Evolutionary conservation across 2,888 invertebrate species (phyloP), one percentile per base, ranked within the genome.

Genomic region (Chouioia cunea): DNA sequence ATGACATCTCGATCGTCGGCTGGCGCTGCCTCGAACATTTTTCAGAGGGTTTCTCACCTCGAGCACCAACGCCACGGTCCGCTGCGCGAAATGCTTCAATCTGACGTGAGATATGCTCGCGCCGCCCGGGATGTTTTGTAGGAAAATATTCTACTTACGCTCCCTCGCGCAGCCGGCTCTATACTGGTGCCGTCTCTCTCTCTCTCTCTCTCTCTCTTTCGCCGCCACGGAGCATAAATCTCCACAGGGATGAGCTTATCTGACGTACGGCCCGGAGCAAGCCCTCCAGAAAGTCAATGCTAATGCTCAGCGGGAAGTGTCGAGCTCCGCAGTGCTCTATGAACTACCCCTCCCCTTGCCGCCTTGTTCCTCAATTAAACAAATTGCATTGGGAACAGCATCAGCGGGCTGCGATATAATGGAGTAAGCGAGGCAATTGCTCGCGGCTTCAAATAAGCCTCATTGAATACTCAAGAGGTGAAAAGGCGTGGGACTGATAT

Each of bases 91-190:
- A 74, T 71, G 70, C 70, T 69, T 73, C 73, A 67, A 71, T 66
- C 70, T 68, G 71, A 74, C 74, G 73, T 72, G 72, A 73, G 66
- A 74, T 74, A 76, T 74, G 73, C 66, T 64, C 68, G n/a, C n/a
- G n/a, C n/a, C n/a, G 18, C 27, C 67, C 59, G 57, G 66, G 71
- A 70, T 75, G 74, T 64, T 73, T 72, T 64, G 66, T 64, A 68
- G 53, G 27, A 71, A 75, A 76, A 74, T 70, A 73, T 70, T 70
- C 73, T 58, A 43, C 73, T 73, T 66, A 60, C 52, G 54, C 62
- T 57, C 20, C 57, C 63, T 16, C 65, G n/a, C 20, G 36, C 46
- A 6, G 27, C 73, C n/a, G n/a, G n/a, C n/a, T 53, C 46, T 60
- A 67, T 72, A 57, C n/a, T 15, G n/a, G 27, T 56, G 16, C 16